Evolutionary conservation across 2,113 vertebrate species (phyloP).

Genomic region (Xenopus laevis): DNA sequence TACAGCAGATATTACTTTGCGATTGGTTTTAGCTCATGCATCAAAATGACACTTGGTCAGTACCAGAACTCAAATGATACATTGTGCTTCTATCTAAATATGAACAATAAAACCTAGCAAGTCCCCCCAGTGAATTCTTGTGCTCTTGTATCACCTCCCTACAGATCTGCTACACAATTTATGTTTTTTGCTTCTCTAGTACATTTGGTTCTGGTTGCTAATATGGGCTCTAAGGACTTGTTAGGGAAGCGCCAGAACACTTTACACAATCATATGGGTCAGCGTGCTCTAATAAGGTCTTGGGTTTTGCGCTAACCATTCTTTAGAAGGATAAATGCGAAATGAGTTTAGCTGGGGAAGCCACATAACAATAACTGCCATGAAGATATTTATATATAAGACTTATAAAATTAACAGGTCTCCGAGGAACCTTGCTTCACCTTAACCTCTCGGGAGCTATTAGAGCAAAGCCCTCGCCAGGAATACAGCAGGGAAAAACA

Average conservation of each 20-base stretch:
- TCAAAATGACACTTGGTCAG: slow-evolving; percentile 70
- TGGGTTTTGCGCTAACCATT: slow-evolving; percentile 48
- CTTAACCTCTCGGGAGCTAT: slow-evolving; percentile 61
- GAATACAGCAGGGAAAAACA: neutral
- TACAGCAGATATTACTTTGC: slow-evolving; percentile 63
- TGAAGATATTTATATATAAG: slow-evolving; percentile 45
- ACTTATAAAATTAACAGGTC: slow-evolving; percentile 67
- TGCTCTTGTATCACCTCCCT: slow-evolving; percentile 58
- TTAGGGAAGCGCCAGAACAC: slow-evolving; percentile 16
- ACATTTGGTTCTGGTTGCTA: slow-evolving; percentile 28
- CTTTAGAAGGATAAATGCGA: slow-evolving; percentile 6
- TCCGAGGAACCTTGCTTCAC: slow-evolving; percentile 58
- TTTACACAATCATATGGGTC: slow-evolving; percentile 47
- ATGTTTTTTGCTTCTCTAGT: slow-evolving; percentile 27
- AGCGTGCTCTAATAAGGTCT: slow-evolving; percentile 52
- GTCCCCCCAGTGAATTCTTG: slow-evolving; percentile 57
- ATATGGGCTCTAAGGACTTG: slow-evolving; percentile 27
- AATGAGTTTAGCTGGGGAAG: neutral
- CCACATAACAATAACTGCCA: neutral
- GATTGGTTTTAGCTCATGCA: slow-evolving; percentile 61
- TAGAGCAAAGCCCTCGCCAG: slow-evolving; percentile 55
- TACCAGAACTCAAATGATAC: slow-evolving; percentile 71
- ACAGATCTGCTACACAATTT: slow-evolving; percentile 56
- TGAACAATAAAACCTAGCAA: slow-evolving; percentile 61
- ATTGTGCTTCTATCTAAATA: slow-evolving; percentile 75